Conservation (phyloP, 1,140 invertebrate species). For the Bombyx mandarina region DNA sequence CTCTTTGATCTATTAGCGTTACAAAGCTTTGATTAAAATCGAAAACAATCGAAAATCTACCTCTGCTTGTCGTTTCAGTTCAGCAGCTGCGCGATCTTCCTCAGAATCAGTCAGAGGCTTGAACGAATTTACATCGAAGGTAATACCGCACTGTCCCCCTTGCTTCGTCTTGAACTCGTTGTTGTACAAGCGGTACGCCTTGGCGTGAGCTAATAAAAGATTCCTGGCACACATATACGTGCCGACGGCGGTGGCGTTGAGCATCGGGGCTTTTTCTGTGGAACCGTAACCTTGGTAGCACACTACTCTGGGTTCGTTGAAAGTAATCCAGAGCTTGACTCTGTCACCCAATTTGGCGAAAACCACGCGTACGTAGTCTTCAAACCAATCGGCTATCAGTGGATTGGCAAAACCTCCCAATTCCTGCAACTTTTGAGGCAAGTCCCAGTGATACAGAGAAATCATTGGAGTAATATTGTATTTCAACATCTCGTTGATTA, state of each 20-base stretch:
- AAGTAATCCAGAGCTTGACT: conserved; percentile 63
- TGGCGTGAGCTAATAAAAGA: conserved; percentile 71
- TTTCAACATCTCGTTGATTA: conserved; percentile 67
- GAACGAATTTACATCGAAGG: conserved; percentile 69
- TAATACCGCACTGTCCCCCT: conserved; percentile 70
- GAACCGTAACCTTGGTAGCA: conserved; percentile 47
- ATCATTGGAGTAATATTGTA: conserved; percentile 56
- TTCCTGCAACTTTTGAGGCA: conserved; percentile 45
- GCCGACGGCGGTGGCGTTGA: conserved; percentile 38
- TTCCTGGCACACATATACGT: conserved; percentile 71
- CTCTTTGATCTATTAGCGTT: too few relatives aligned
- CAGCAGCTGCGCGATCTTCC: conserved; percentile 68
- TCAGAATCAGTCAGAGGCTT: conserved; percentile 56
- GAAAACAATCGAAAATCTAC: conserved; percentile 12
- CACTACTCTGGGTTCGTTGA: conserved; percentile 64
- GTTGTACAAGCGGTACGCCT: conserved; percentile 60
- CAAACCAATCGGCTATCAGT: conserved; percentile 63
- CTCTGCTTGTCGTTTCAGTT: conserved; percentile 34
- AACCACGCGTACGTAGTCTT: conserved; percentile 67
- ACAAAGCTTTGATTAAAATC: too few relatives aligned
- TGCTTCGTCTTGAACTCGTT: conserved; percentile 39
- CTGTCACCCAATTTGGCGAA: conserved; percentile 67
- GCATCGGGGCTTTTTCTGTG: conserved; percentile 32
- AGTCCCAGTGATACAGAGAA: conserved; percentile 48
- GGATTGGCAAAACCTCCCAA: conserved; percentile 45